Evolutionary conservation across 2,797 vertebrate species (phyloP).

Genomic region (Hemitrygon akajei): DNA sequence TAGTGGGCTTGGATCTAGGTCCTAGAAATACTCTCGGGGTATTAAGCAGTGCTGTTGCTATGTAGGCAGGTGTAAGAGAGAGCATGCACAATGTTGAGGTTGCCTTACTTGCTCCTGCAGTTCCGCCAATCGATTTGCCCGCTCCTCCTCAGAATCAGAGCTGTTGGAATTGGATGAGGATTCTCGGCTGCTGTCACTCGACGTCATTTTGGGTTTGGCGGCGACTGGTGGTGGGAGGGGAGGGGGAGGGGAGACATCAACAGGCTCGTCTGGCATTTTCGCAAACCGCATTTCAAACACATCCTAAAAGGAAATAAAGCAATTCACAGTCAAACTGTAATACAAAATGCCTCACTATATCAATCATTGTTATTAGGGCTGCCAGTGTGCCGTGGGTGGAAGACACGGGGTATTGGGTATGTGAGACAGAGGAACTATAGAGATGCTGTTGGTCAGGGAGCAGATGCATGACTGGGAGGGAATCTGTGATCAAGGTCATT

Average conservation of each 20-base stretch:
- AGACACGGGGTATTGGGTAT: too few relatives aligned
- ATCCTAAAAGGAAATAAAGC: constrained; percentile 56
- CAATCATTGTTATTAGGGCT: background rate
- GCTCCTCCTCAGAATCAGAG: constrained; percentile 72
- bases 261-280: constrained; percentile 81
- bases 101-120: constrained; percentile 80
- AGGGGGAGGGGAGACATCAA: constrained; percentile 52
- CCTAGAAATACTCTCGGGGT: background rate
- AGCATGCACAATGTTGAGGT: constrained; percentile 1
- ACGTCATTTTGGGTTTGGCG: constrained; percentile 60
- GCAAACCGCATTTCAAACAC: constrained; percentile 91
- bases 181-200: constrained; percentile 63
- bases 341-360: background rate
- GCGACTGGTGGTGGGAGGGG: constrained; percentile 55
- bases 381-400: too few relatives aligned
- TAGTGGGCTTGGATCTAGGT: too few relatives aligned
- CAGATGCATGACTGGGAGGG: too few relatives aligned
- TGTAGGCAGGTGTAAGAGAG: background rate
- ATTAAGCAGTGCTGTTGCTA: background rate
- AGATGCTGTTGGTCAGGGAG: too few relatives aligned
- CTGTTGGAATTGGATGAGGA: constrained; percentile 66
- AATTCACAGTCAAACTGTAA: background rate
- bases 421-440: too few relatives aligned
- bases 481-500: too few relatives aligned
- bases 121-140: constrained; percentile 66